Conservation (phyloP, 2,797 vertebrate genomes). For the Gastrophryne carolinensis region DNA sequence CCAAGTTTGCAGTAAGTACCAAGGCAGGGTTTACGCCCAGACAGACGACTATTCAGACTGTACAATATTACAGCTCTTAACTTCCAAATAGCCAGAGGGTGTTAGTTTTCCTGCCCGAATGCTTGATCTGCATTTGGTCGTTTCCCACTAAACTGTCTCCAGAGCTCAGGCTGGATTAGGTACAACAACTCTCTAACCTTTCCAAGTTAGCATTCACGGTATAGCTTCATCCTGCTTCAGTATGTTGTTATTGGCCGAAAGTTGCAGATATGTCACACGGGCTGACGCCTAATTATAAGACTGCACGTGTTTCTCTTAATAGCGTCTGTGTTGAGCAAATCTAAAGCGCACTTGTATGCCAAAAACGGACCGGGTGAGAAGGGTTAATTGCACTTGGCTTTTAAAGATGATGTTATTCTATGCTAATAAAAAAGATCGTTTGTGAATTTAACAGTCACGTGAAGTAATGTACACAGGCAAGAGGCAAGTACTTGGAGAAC, state of each 20-base stretch:
- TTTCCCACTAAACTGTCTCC: constrained; percentile 27
- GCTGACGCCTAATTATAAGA: constrained; percentile 45
- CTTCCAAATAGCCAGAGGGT: constrained; percentile 28
- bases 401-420: constrained; percentile 3
- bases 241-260: constrained; percentile 42
- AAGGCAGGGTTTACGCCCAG: constrained; percentile 20
- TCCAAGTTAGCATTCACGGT: constrained; percentile 31
- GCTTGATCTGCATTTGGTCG: constrained; percentile 37
- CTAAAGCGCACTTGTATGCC: constrained; percentile 18
- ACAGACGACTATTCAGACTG: constrained; percentile 16
- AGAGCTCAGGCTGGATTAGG: constrained; percentile 24
- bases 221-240: constrained; percentile 19
- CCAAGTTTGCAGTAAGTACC: neutral
- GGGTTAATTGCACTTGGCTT: constrained; percentile 14
- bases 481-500: neutral
- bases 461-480: neutral
- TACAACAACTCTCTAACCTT: constrained; percentile 27
- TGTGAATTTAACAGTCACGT: neutral
- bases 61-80: constrained; percentile 3
- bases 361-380: neutral
- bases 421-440: constrained; percentile 15
- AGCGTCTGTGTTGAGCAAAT: constrained; percentile 2
- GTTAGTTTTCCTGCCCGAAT: constrained; percentile 28
- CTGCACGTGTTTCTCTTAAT: constrained; percentile 38
- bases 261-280: constrained; percentile 38